phyloP scores from a whole-genome alignment of 53 echinoderm and acorn worm genomes.

The Echinarachnius parma region DNA sequence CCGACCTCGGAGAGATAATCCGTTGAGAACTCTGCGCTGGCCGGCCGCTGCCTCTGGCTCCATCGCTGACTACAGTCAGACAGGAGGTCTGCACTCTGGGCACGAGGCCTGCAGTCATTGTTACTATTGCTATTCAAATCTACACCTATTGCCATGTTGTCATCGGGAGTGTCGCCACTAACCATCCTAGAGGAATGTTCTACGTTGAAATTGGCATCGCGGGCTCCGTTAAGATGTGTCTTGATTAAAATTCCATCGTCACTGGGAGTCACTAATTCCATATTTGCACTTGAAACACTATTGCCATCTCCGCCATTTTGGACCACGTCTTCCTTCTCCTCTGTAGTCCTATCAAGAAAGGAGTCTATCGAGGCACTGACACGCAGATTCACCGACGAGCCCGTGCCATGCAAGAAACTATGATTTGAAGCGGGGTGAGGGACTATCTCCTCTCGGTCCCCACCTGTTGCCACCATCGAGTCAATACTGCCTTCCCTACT shows the following conservation, averaged over 20 bases:
- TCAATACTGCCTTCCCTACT: conserved; percentile 29
- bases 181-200: conserved; percentile 48
- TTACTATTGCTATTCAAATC: conserved; percentile 47
- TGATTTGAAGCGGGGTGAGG: conserved; percentile 8
- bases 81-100: conserved; percentile 38
- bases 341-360: conserved; percentile 41
- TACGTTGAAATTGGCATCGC: conserved; percentile 34
- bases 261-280: conserved; percentile 2
- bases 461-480: background rate
- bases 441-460: background rate
- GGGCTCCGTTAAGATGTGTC: conserved; percentile 23
- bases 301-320: conserved; percentile 1
- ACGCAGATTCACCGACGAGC: background rate
- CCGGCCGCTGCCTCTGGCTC: conserved; percentile 52
- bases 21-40: conserved; percentile 47
- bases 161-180: conserved; percentile 35
- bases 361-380: conserved; percentile 34
- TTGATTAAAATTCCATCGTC: conserved; percentile 8
- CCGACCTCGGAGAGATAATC: conserved; percentile 21
- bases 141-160: conserved; percentile 49
- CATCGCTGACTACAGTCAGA: conserved; percentile 33
- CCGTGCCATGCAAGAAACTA: conserved; percentile 34
- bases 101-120: conserved; percentile 44
- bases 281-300: conserved; percentile 49
- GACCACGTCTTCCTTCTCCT: background rate